These are phyloP conservation scores for Lordiphosa stackelbergi DNA, from an alignment of 1,140 invertebrate genomes.

Conservation along the genomic window DNA sequence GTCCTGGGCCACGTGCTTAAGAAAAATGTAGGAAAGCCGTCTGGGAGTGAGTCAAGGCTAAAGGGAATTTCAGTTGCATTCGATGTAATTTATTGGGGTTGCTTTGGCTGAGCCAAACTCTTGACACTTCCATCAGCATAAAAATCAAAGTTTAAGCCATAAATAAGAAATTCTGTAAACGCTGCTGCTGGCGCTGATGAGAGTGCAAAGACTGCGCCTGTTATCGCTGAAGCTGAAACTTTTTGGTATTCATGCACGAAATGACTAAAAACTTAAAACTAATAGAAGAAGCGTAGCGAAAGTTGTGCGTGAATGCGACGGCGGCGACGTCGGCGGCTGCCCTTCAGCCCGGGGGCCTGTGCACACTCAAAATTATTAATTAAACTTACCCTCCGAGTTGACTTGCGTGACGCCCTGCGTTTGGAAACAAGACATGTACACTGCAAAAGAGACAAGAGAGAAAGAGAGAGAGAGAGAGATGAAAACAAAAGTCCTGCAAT, in stretches of 20 bases:
- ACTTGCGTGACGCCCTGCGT: constrained; percentile 53
- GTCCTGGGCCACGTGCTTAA: neutral
- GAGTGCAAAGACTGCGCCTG: constrained; percentile 48
- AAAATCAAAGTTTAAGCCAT: constrained; percentile 59
- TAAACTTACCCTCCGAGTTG: constrained; percentile 75
- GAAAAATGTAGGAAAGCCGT: too few relatives aligned
- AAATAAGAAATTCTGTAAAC: constrained; percentile 44
- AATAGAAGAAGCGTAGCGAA: constrained; percentile 57
- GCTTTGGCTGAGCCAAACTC: too few relatives aligned
- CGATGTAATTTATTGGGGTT: too few relatives aligned
- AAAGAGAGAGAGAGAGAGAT: constrained; percentile 7
- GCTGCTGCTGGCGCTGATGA: constrained; percentile 27
- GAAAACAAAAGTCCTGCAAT: constrained; percentile 16
- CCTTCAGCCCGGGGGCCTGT: constrained; percentile 4
- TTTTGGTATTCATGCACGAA: constrained; percentile 67
- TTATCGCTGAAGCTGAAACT: constrained; percentile 50
- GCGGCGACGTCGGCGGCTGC: neutral
- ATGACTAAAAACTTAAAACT: constrained; percentile 68
- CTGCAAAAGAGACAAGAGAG: constrained; percentile 44
- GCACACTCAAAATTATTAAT: constrained; percentile 69
- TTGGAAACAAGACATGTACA: constrained; percentile 58
- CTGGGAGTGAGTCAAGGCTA: neutral
- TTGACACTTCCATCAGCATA: constrained; percentile 5
- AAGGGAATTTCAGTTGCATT: neutral
- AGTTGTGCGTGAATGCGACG: constrained; percentile 28